Evolutionary conservation across 2,797 vertebrate species (phyloP).

Genomic region (Scleropages formosus): DNA sequence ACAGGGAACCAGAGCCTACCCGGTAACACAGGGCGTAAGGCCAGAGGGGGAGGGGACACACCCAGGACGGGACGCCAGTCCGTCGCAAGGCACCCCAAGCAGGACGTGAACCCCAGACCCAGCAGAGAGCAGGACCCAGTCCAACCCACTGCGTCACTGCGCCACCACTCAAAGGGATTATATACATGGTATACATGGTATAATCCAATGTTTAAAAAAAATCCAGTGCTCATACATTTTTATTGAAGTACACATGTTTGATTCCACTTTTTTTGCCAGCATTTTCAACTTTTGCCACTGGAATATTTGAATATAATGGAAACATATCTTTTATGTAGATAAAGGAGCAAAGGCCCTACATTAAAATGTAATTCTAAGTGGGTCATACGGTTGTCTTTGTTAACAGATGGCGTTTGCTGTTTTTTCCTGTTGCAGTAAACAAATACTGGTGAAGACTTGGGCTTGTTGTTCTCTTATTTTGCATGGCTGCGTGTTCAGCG

Average conservation of each 20-base stretch:
- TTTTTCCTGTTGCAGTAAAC: constrained; percentile 24
- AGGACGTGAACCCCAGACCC: no score
- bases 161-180: no score
- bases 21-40: no score
- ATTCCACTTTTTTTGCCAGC: background rate
- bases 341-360: constrained; percentile 34
- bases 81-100: no score
- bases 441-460: background rate
- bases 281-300: background rate
- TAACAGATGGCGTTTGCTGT: constrained; percentile 52
- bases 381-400: constrained; percentile 59
- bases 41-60: no score
- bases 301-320: constrained; percentile 41
- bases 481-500: constrained; percentile 8
- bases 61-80: no score
- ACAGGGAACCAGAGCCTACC: no score
- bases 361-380: constrained; percentile 47
- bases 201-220: no score
- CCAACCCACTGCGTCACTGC: no score
- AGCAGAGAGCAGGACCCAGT: no score
- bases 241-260: background rate
- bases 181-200: no score
- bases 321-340: constrained; percentile 47
- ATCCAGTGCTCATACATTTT: background rate
- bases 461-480: constrained; percentile 38